Evolutionary conservation across 2,113 vertebrate genomes (phyloP).

Genomic region (Cathartes aura): DNA sequence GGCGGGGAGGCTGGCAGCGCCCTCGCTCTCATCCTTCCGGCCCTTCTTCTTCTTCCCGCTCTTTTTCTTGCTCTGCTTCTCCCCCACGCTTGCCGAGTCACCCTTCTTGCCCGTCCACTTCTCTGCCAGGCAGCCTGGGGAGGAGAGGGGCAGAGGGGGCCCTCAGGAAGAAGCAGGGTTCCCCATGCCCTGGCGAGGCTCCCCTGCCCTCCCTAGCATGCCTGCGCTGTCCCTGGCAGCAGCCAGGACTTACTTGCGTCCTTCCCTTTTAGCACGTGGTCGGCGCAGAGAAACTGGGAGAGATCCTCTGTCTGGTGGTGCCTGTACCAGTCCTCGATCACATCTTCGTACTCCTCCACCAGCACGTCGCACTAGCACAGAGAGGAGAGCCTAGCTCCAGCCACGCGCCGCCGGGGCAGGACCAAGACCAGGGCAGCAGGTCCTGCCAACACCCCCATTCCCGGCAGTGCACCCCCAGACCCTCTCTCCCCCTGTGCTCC

Average conservation of each 20-base stretch:
- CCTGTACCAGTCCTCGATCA: constrained; percentile 97
- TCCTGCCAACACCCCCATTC: not conserved
- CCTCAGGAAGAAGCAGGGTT: not conserved
- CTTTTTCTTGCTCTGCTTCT: constrained; percentile 84
- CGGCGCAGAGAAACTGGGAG: constrained; percentile 89
- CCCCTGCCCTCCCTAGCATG: fast-evolving
- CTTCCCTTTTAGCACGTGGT: constrained; percentile 91
- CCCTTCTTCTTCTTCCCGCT: constrained; percentile 71
- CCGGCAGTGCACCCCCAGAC: fast-evolving
- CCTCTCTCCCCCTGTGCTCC: not conserved
- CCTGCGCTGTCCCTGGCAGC: no score
- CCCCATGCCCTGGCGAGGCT: fast-evolving
- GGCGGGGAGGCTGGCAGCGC: not conserved
- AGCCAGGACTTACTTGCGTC: constrained; percentile 83
- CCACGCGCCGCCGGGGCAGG: fast-evolving
- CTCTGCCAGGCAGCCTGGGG: constrained; percentile 76
- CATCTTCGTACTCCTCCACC: constrained; percentile 93
- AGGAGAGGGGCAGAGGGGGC: not conserved
- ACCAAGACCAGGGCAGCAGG: no score
- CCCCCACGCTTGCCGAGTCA: constrained; percentile 73
- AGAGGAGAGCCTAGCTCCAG: not conserved
- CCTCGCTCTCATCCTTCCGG: constrained; percentile 49
- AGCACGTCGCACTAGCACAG: constrained; percentile 87
- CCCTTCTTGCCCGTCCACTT: constrained; percentile 86
- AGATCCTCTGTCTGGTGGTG: constrained; percentile 92